Base-by-base conservation (phyloP, 1,140 invertebrate genomes). In the Dreissena polymorpha region DNA sequence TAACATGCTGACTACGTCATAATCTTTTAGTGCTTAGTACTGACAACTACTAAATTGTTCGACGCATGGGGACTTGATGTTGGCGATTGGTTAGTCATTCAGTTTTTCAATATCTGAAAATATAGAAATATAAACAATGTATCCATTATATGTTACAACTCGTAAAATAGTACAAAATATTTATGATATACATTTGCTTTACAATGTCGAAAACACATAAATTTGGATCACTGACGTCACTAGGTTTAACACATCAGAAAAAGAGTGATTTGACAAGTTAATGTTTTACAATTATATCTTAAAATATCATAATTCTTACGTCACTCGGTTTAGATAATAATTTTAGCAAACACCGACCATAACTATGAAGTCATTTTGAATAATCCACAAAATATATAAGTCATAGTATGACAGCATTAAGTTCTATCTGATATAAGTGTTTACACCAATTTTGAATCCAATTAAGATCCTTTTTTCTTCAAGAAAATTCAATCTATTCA, bases 11-110 rank as follows among this genome's bases (percentile, higher is more conserved):
- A 49, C 27, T 12, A 63, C 55, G 13, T 39, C 63, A 69, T 16
- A 10, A 12, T 14, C 71, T 51, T 69, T 50, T 57, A 18, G 49
- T 72, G 85, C 81, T 86, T 84, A 77, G 85, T 86, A 71, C 84
- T 84, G 5, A 86, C 85, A 29, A 82, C 77, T 18, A 86, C 85
- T 72, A 86, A 78, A 69, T 86, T 86, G 63, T 86, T 86, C 27
- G 85, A 82, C 21, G 85, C 83, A n/a, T 83, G 85, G n/a, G 85
- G 85, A 77, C 82, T 82, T n/a, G 73, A 80, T 21, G 67, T 84
- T 0, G 85, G 85, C 21, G 85, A 84, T 49, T 84, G 85, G 55
- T 84, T 86, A 39, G 82, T 86, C 83, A 21, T 72, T 73, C 53
- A 70, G 72, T 67, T 81, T 81, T 16, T 73, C 79, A 53, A 86